Percentiles rank a stretch among this genome's conserved stretches.
phyloP scores from a whole-genome alignment of 2,888 invertebrate species.

The Mantis religiosa region DNA sequence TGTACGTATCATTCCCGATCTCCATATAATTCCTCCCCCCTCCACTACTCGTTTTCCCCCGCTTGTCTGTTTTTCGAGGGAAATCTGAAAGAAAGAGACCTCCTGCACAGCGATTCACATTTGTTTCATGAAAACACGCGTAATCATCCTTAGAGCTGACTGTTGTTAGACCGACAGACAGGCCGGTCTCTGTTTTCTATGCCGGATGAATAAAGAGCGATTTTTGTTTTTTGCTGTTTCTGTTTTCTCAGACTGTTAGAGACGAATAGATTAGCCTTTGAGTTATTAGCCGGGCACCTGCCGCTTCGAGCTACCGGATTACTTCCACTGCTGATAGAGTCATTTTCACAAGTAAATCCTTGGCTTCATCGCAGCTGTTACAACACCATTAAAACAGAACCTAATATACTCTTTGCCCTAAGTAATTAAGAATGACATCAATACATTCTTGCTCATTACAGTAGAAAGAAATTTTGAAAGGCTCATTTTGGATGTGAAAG shows the following conservation, averaged over 20 bases:
- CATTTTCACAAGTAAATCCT: not conserved
- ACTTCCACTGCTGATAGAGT: not conserved
- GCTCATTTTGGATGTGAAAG: too few relatives aligned
- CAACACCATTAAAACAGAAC: too few relatives aligned
- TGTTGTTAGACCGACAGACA: not conserved
- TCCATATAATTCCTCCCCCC: not conserved
- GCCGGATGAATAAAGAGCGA: not conserved
- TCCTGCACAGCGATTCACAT: not conserved
- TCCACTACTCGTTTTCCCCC: not conserved
- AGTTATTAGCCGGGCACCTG: conserved; percentile 1
- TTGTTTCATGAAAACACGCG: not conserved
- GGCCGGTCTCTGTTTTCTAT: not conserved
- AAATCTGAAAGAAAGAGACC: not conserved
- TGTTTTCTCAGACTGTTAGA: not conserved
- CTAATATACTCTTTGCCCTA: too few relatives aligned
- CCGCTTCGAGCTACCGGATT: not conserved
- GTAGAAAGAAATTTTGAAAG: too few relatives aligned
- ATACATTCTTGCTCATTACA: too few relatives aligned
- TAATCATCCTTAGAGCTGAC: not conserved
- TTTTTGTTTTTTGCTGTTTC: not conserved
- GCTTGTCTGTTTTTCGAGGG: not conserved
- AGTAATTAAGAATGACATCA: too few relatives aligned
- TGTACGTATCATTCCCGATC: not conserved
- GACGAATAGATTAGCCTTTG: not conserved
- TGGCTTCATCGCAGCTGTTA: not conserved